phyloP scores from a whole-genome alignment of 2,113 vertebrate genomes.

The Tachuris rubrigastra region DNA sequence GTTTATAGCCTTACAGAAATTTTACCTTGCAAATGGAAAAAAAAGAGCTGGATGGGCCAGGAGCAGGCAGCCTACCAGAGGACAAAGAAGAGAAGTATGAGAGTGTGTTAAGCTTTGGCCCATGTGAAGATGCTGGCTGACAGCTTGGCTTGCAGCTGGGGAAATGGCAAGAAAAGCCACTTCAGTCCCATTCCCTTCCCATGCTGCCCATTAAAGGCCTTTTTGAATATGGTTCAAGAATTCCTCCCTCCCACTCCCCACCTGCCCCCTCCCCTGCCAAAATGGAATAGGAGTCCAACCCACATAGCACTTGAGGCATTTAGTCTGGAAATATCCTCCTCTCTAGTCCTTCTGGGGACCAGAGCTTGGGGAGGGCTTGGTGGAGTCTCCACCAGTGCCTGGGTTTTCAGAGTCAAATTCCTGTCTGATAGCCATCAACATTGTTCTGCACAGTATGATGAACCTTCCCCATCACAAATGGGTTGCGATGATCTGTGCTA shows the following conservation, averaged over 20 bases:
- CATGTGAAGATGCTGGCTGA: not conserved
- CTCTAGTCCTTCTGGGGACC: not conserved
- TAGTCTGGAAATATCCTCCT: not conserved
- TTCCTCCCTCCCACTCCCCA: not conserved
- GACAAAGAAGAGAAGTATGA: not conserved
- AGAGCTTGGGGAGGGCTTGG: not conserved
- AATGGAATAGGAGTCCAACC: too few species aligned
- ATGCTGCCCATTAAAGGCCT: not conserved
- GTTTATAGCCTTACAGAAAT: not conserved
- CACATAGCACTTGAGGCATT: accelerated
- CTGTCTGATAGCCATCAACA: not conserved
- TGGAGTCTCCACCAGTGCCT: not conserved
- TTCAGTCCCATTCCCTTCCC: not conserved
- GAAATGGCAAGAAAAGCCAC: not conserved
- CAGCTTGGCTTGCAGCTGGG: not conserved
- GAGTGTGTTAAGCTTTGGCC: not conserved
- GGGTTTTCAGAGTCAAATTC: not conserved
- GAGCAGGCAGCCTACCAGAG: not conserved
- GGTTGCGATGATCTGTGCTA: not conserved
- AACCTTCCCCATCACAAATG: not conserved
- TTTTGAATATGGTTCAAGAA: not conserved
- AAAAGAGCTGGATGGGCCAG: not conserved
- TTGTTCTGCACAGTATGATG: not conserved
- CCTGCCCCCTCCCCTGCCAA: too few species aligned
- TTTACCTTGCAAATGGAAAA: not conserved